Evolutionary conservation across 2,113 vertebrate genomes (phyloP), one percentile per base, ranked within the genome.

Genomic region (Nestor notabilis): DNA sequence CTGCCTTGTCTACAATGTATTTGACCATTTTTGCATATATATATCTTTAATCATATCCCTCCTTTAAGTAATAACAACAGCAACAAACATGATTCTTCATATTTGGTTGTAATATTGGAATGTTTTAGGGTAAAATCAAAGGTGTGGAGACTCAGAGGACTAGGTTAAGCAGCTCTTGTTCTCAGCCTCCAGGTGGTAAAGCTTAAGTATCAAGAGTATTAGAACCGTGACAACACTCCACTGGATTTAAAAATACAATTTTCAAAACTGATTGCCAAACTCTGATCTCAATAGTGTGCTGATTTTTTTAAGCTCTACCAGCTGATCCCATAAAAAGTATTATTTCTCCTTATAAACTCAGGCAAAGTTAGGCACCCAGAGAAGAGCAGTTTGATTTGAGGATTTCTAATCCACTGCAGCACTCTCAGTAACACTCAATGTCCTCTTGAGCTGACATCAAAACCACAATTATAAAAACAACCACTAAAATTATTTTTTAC

Each of bases 211-310:
- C 9, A 0, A 66, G 84, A 85, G 49, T 7, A 91, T 93, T 89
- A 35, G 63, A 96, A 93, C 74, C 82, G 19, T 94, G 91, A 95
- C 93, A 85, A 85, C 92, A 87, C 82, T 96, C 91, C 53, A 93
- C 89, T 85, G 95, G 89, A 94, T 95, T 96, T 91, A 70, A 94
- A 94, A 96, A 95, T 37, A 87, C 89, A 80, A 77, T 95, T 96
- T 94, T 90, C 93, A 91, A 44, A 96, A 81, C 85, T 90, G 93
- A 91, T 95, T 96, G 95, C 87, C 87, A 76, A 96, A 96, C 89
- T 92, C 96, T 91, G 87, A 94, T 94, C 91, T 94, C 81, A 94
- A 85, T 41, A 94, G 52, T 88, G 56, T 41, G 65, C 56, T 18
- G 3, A 41, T 68, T 91, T 94, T 90, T 91, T 91, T 71, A 87